Evolutionary conservation across 2,888 invertebrate species (phyloP).

Genomic region (Drosophila pseudotakahashii): DNA sequence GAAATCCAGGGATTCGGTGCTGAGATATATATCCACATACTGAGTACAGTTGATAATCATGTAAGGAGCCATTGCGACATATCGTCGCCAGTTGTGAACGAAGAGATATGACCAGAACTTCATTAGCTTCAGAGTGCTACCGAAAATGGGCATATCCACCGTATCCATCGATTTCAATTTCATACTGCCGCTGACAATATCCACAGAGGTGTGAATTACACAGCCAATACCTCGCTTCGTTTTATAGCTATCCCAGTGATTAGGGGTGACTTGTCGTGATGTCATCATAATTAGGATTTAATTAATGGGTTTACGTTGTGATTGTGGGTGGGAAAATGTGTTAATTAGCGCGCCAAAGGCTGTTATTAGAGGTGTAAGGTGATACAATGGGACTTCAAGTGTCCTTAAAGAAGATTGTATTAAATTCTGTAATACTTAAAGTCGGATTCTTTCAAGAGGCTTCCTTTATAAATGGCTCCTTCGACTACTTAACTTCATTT

Average conservation of each 20-base stretch:
- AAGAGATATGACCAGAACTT: constrained; percentile 78
- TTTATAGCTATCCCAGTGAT: constrained; percentile 39
- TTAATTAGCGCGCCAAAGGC: constrained; percentile 55
- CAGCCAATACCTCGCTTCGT: neutral
- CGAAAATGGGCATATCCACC: constrained; percentile 73
- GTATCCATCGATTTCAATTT: constrained; percentile 52
- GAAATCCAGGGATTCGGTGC: constrained; percentile 67
- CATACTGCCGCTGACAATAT: constrained; percentile 35
- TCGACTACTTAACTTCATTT: constrained; percentile 25
- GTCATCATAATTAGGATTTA: constrained; percentile 50
- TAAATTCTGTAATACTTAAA: neutral
- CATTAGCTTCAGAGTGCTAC: constrained; percentile 68
- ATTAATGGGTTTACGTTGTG: constrained; percentile 52
- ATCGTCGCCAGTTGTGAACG: constrained; percentile 80
- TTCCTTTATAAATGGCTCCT: neutral
- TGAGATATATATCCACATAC: constrained; percentile 73
- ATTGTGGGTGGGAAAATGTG: constrained; percentile 37
- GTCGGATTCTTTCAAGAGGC: neutral
- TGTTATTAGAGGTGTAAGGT: constrained; percentile 42
- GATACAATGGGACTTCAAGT: constrained; percentile 5
- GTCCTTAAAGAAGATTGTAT: neutral
- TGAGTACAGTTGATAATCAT: constrained; percentile 65
- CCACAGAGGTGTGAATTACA: constrained; percentile 21
- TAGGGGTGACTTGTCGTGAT: constrained; percentile 15
- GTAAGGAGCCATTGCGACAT: constrained; percentile 69